These are phyloP conservation scores for Callyntrura guangdongensis DNA, from an alignment of 2,888 invertebrate genomes.

Conservation along the genomic window DNA sequence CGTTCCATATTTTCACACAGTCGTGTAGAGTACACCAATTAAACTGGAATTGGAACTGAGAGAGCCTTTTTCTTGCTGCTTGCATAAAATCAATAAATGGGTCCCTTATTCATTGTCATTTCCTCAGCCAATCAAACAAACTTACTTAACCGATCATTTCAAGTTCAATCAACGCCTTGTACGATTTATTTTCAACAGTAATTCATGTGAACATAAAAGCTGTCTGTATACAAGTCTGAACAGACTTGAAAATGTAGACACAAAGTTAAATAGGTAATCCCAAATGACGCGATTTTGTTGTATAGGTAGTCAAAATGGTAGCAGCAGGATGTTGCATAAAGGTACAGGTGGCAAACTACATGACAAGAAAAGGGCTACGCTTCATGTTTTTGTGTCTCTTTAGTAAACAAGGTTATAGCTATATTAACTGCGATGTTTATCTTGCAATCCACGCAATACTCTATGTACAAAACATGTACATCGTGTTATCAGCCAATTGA, in stretches of 20 bases:
- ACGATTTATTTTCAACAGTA: conserved; percentile 22
- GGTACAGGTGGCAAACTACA: conserved; percentile 9
- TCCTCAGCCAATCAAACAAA: conserved; percentile 10
- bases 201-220: conserved; percentile 11
- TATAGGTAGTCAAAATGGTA: conserved; percentile 7
- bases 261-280: not conserved
- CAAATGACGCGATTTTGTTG: not conserved
- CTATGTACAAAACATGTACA: not conserved
- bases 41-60: not conserved
- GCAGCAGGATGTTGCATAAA: not conserved
- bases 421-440: not conserved
- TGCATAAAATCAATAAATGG: conserved; percentile 65
- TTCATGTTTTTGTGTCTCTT: conserved; percentile 11
- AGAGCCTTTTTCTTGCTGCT: conserved; percentile 8
- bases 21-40: not conserved
- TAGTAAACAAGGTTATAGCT: conserved; percentile 21
- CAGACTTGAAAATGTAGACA: conserved; percentile 14
- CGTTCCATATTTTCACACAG: conserved; percentile 25
- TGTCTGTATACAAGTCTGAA: not conserved
- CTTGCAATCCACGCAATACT: not conserved
- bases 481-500: not conserved
- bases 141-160: conserved; percentile 43
- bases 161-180: conserved; percentile 62
- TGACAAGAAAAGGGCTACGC: not conserved
- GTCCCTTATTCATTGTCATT: conserved; percentile 56